Conservation (phyloP, 2,797 vertebrate genomes). For the Sebastes nivosus region DNA sequence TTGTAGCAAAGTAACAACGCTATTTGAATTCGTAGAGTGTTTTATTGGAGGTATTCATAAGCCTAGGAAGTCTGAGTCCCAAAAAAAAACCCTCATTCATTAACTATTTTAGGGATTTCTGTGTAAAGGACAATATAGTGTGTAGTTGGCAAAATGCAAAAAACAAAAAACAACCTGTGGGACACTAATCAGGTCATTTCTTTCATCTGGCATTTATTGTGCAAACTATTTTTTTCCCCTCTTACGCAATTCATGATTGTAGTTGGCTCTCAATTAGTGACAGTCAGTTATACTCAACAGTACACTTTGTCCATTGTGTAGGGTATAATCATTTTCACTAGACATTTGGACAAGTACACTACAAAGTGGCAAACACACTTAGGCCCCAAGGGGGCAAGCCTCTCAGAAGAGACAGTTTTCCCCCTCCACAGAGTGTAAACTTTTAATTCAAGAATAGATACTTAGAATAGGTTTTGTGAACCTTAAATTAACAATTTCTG, state of each 20-base stretch:
- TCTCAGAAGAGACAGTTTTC: too few relatives aligned
- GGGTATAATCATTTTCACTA: too few relatives aligned
- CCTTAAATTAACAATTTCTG: background rate
- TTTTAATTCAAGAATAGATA: background rate
- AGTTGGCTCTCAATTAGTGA: background rate
- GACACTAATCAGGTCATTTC: background rate
- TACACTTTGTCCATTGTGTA: background rate
- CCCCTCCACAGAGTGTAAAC: background rate
- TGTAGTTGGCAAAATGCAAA: background rate
- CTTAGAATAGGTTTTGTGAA: too few relatives aligned
- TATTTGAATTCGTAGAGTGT: background rate
- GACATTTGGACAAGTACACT: background rate
- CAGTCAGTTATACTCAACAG: background rate
- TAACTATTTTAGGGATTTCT: background rate
- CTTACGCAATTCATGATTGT: background rate
- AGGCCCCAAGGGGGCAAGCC: background rate
- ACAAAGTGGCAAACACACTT: background rate
- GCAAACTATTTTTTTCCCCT: background rate
- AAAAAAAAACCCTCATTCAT: background rate
- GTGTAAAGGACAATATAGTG: background rate
- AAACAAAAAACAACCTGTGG: background rate
- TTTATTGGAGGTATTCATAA: background rate
- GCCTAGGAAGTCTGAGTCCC: background rate
- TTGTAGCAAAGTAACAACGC: constrained; percentile 10
- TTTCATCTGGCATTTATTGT: background rate